A percentile compares a stretch with the other conserved stretches of the same genome.
These are phyloP conservation scores for Gordius sp. DNA, from an alignment of 2,888 invertebrate species.

Conservation along the genomic window DNA sequence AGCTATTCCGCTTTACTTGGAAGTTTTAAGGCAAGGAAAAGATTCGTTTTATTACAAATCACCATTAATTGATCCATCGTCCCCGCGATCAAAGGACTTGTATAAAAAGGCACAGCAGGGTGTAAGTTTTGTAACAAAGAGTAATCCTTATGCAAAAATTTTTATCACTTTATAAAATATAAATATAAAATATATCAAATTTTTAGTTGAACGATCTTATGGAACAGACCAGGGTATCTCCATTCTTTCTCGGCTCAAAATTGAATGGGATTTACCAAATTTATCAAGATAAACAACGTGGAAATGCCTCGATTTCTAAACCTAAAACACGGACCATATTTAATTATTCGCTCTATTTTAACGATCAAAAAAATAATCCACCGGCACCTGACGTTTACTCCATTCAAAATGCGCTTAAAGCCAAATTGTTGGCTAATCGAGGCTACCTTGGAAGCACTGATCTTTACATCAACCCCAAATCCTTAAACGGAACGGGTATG, in stretches of 20 bases:
- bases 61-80: neutral
- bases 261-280: neutral
- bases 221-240: neutral
- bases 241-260: neutral
- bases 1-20: neutral
- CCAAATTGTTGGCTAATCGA: neutral
- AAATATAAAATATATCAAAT: neutral
- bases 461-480: neutral
- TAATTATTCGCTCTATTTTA: neutral
- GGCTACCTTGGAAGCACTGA: neutral
- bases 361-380: neutral
- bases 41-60: neutral
- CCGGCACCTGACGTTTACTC: neutral
- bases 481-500: neutral
- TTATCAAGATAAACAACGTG: no score
- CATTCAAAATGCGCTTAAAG: neutral
- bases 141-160: neutral
- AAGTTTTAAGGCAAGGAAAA: neutral
- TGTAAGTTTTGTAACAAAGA: neutral
- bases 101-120: neutral
- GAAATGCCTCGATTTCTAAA: no score
- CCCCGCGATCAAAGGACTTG: neutral
- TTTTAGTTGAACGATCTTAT: neutral
- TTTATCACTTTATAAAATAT: neutral
- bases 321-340: no score